These are phyloP conservation scores for Colius striatus DNA, from an alignment of 2,113 vertebrate species.

Conservation along the genomic window DNA sequence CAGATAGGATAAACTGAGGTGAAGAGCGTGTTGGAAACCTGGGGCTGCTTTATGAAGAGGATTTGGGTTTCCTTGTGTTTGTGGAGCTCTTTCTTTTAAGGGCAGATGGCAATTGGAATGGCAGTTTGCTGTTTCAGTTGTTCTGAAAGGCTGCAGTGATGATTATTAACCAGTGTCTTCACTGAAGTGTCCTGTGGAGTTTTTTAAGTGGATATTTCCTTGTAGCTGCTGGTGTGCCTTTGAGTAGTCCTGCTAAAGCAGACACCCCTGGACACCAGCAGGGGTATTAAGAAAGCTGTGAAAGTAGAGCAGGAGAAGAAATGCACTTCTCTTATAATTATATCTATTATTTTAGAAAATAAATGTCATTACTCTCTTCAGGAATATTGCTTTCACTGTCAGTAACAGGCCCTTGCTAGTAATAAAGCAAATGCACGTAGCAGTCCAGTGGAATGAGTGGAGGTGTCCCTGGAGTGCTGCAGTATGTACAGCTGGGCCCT, in stretches of 20 bases:
- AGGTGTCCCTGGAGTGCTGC: conserved; percentile 26
- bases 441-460: neutral
- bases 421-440: neutral
- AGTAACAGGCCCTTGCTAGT: neutral
- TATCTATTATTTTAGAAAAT: neutral
- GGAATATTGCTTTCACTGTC: conserved; percentile 11
- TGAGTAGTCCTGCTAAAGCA: neutral
- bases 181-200: neutral
- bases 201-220: neutral
- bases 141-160: neutral
- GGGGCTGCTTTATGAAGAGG: neutral
- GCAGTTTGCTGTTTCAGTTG: neutral
- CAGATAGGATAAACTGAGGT: fast-evolving
- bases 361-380: neutral
- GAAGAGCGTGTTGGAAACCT: neutral
- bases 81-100: neutral
- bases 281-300: neutral
- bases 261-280: neutral
- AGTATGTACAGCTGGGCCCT: neutral
- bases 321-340: neutral
- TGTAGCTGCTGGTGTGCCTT: neutral
- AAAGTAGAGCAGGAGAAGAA: neutral
- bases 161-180: neutral
- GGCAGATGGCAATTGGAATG: neutral
- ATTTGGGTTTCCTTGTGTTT: neutral